Base-by-base conservation (phyloP, 2,113 vertebrate species). In the Colius striatus region DNA sequence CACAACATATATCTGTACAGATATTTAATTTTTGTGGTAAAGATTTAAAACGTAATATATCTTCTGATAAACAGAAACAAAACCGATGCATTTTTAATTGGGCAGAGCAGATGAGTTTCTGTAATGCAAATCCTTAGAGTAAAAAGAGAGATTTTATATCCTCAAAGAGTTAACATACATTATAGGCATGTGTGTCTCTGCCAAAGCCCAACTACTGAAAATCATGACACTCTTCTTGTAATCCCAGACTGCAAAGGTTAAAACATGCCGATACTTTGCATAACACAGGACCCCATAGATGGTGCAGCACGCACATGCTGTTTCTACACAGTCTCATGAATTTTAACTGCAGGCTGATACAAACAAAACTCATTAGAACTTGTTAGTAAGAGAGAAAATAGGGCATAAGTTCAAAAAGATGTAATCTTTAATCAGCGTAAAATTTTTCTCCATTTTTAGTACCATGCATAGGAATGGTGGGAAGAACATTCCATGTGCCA, bases 381-480 rank as follows among this genome's bases (percentile, higher is more conserved):
- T 68, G 68, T 95, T 93, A 95, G 95, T 73, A 78, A 86, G 73
- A 78, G 86, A 84, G 95, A 73, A 93, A 82, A 92, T 87, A 84
- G 36, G 54, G 77, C 65, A 12, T 29, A 77, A 87, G 68, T 90
- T 91, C 81, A 60, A 65, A 91, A 78, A 91, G 74, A 79, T 48
- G n/a, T 45, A 65, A 84, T 85, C 80, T 81, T 38, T 76, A 26
- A 86, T 79, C 78, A 77, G 66, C 34, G 6, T 65, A 38, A 88
- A 67, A 10, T 55, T 14, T 74, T 70, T 61, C 32, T 76, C 89
- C 53, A 6, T 34, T 92, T 95, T 95, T 90, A 93, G 89, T 93
- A 90, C 93, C 82, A 92, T 88, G 92, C 88, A 94, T 85, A 79
- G 87, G 70, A 84, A 96, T 25, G 86, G 62, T 47, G 92, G 53